These are phyloP conservation scores for Leptinotarsa peninsularis DNA, from an alignment of 2,888 invertebrate genomes.

Conservation along the genomic window DNA sequence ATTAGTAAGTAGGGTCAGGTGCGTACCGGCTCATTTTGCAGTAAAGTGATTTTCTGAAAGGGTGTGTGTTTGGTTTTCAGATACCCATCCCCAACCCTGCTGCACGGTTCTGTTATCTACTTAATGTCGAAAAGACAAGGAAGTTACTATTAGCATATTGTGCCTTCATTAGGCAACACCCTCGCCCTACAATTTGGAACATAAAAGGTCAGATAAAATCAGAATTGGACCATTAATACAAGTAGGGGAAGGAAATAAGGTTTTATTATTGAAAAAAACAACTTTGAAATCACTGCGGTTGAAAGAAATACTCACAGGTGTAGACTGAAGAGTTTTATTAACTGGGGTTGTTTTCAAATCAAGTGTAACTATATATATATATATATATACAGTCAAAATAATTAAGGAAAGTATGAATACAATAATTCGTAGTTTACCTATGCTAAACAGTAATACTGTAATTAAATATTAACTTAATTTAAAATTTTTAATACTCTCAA, in stretches of 20 bases:
- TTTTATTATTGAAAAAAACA: conserved; percentile 12
- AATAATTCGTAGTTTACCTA: no score
- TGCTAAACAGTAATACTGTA: no score
- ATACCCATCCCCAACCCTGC: neutral
- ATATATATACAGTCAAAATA: no score
- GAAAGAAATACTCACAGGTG: neutral
- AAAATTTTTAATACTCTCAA: no score
- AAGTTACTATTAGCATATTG: conserved; percentile 19
- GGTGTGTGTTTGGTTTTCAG: neutral
- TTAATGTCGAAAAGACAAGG: conserved; percentile 17
- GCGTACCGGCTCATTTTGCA: neutral
- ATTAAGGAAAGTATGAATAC: no score
- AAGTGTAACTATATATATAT: no score
- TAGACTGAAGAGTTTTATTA: neutral
- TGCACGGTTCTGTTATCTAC: conserved; percentile 7
- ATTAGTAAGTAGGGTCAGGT: neutral
- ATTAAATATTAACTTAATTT: no score
- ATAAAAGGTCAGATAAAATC: conserved; percentile 19
- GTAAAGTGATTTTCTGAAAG: neutral
- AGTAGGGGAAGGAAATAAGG: conserved; percentile 4
- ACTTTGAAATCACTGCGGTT: neutral
- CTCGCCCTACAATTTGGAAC: conserved; percentile 10
- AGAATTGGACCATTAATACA: conserved; percentile 9
- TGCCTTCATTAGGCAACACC: conserved; percentile 16
- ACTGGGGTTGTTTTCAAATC: neutral